Evolutionary conservation across 2,888 invertebrate genomes (phyloP).

Genomic region (Pammene fasciana): DNA sequence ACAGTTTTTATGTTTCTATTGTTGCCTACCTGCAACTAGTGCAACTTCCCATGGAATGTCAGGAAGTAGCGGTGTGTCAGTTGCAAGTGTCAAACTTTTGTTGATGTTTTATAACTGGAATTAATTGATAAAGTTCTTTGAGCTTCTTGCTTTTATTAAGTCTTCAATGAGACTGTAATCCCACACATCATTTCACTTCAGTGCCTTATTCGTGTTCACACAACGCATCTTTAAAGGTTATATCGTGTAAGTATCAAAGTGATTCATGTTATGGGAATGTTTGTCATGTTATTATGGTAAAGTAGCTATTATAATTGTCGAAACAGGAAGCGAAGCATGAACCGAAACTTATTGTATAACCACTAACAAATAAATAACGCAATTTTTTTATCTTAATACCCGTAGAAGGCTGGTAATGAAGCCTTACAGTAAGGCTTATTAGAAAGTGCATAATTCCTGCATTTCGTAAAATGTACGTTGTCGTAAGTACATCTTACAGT

Average conservation of each 20-base stretch:
- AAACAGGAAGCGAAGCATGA: slow-evolving; percentile 63
- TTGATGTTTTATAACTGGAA: slow-evolving; percentile 73
- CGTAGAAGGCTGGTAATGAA: slow-evolving; percentile 48
- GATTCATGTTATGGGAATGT: slow-evolving; percentile 79
- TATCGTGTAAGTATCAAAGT: slow-evolving; percentile 62
- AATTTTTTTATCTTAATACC: slow-evolving; percentile 34
- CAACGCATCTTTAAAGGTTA: slow-evolving; percentile 55
- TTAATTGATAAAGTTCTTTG: slow-evolving; percentile 59
- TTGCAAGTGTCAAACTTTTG: slow-evolving; percentile 73
- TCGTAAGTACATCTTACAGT: slow-evolving; percentile 27
- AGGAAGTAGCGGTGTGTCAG: slow-evolving; percentile 43
- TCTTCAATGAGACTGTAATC: slow-evolving; percentile 67
- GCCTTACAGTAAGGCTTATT: slow-evolving; percentile 50
- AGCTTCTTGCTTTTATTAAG: slow-evolving; percentile 54
- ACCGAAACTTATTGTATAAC: slow-evolving; percentile 46
- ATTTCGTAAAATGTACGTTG: slow-evolving; percentile 45
- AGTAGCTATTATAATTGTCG: slow-evolving; percentile 61
- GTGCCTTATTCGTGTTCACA: slow-evolving; percentile 50
- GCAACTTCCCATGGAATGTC: slow-evolving; percentile 41
- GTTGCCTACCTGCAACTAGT: slow-evolving; percentile 46
- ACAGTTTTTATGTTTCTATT: slow-evolving; percentile 48
- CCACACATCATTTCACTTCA: slow-evolving; percentile 46
- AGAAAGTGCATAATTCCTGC: slow-evolving; percentile 46
- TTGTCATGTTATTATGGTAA: slow-evolving; percentile 65
- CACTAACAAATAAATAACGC: slow-evolving; percentile 33